Evolutionary conservation across 2,888 invertebrate species (phyloP).

Genomic region (Macrophya alboannulata): DNA sequence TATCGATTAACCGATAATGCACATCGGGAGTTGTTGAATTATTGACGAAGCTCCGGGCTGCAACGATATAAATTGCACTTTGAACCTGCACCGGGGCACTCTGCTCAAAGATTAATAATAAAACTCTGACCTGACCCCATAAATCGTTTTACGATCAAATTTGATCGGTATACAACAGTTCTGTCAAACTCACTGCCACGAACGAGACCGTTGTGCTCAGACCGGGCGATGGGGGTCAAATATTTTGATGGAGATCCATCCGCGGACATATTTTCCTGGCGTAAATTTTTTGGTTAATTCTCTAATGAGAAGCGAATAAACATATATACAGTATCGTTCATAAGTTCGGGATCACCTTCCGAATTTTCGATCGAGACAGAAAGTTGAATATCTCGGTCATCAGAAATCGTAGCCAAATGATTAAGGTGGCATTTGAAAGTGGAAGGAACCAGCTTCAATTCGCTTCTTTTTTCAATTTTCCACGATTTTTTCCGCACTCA

Average conservation of each 20-base stretch:
- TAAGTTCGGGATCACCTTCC: too few species aligned
- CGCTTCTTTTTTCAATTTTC: too few species aligned
- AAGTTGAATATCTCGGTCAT: too few species aligned
- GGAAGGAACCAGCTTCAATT: too few species aligned
- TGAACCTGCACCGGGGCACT: neutral
- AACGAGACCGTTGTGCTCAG: neutral
- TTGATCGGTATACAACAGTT: neutral
- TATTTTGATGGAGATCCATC: neutral
- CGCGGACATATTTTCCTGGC: neutral
- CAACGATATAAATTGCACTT: neutral
- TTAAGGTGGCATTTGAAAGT: too few species aligned
- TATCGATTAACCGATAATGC: constrained; percentile 33
- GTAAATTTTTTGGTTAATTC: neutral
- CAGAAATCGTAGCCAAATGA: too few species aligned
- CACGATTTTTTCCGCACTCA: too few species aligned
- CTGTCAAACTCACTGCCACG: neutral
- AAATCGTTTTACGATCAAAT: neutral
- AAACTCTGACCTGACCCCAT: neutral
- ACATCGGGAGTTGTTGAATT: constrained; percentile 19
- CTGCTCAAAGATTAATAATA: neutral
- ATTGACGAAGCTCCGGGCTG: neutral
- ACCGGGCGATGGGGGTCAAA: neutral
- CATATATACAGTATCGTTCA: too few species aligned
- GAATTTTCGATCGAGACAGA: too few species aligned
- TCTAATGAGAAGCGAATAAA: too few species aligned